Conservation (phyloP, 2,888 invertebrate species). For the Sarcophaga caerulescens region DNA sequence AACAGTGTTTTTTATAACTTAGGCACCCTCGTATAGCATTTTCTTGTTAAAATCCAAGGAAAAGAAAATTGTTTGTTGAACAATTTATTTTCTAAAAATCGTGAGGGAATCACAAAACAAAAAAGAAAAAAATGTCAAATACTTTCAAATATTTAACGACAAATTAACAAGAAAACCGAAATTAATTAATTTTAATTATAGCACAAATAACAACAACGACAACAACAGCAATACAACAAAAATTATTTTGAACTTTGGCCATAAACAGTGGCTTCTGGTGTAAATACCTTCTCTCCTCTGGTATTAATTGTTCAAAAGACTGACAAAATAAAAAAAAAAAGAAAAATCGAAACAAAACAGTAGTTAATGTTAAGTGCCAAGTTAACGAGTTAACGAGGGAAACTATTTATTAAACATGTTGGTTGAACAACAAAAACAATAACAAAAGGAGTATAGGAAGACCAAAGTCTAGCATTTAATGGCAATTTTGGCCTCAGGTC, state of each 20-base stretch:
- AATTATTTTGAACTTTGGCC: conserved; percentile 56
- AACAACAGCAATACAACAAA: conserved; percentile 19
- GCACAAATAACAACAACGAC: not conserved
- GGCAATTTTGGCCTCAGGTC: conserved; percentile 68
- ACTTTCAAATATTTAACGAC: conserved; percentile 8
- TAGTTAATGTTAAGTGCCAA: conserved; percentile 67
- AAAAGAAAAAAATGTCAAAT: not conserved
- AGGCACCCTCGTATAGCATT: too few relatives aligned
- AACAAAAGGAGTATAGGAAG: conserved; percentile 25
- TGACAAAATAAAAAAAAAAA: not conserved
- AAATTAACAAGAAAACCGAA: conserved; percentile 30
- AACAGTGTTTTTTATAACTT: too few relatives aligned
- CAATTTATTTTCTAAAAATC: not conserved
- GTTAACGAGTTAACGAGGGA: conserved; percentile 58
- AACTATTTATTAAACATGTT: conserved; percentile 36
- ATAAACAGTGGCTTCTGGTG: conserved; percentile 24
- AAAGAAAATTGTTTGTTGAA: not conserved
- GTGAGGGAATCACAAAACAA: not conserved
- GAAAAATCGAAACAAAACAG: conserved; percentile 52
- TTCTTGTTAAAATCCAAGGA: too few relatives aligned
- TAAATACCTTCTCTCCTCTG: conserved; percentile 6
- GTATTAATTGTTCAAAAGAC: conserved; percentile 56
- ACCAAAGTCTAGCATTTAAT: conserved; percentile 58
- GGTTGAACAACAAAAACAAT: conserved; percentile 10
- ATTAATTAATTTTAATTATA: conserved; percentile 62